Evolutionary conservation across 2,888 invertebrate genomes (phyloP).

Genomic region (Deilephila elpenor): DNA sequence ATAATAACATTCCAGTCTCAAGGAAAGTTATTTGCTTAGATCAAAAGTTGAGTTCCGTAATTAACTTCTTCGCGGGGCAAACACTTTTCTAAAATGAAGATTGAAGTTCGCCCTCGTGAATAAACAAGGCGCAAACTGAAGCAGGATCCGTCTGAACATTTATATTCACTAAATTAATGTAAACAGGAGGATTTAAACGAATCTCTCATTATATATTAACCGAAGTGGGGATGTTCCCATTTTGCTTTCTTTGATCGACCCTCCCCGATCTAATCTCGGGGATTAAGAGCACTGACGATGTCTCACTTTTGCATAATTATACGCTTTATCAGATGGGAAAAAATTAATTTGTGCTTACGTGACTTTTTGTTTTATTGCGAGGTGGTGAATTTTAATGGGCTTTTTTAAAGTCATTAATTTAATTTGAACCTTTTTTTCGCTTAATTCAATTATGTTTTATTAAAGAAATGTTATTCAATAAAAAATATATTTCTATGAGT

Average conservation of each 20-base stretch:
- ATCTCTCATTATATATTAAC: conserved; percentile 80
- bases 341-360: conserved; percentile 64
- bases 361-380: conserved; percentile 38
- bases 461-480: neutral
- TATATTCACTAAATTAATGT: conserved; percentile 74
- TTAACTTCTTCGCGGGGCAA: conserved; percentile 30
- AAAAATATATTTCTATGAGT: too few species aligned
- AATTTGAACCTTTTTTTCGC: neutral
- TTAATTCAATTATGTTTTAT: neutral
- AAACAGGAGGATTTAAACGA: conserved; percentile 72
- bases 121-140: conserved; percentile 37
- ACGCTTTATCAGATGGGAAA: conserved; percentile 67
- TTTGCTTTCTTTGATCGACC: conserved; percentile 72
- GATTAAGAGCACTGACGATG: conserved; percentile 71
- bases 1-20: neutral
- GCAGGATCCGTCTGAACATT: conserved; percentile 49
- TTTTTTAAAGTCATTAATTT: neutral
- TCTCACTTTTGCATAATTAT: conserved; percentile 79
- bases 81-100: conserved; percentile 26
- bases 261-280: conserved; percentile 65
- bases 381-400: conserved; percentile 32
- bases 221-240: conserved; percentile 66
- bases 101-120: conserved; percentile 33
- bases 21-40: conserved; percentile 22
- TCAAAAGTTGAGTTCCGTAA: conserved; percentile 22